Conservation (phyloP, 2,113 vertebrate species). For the Dipodomys spectabilis region DNA sequence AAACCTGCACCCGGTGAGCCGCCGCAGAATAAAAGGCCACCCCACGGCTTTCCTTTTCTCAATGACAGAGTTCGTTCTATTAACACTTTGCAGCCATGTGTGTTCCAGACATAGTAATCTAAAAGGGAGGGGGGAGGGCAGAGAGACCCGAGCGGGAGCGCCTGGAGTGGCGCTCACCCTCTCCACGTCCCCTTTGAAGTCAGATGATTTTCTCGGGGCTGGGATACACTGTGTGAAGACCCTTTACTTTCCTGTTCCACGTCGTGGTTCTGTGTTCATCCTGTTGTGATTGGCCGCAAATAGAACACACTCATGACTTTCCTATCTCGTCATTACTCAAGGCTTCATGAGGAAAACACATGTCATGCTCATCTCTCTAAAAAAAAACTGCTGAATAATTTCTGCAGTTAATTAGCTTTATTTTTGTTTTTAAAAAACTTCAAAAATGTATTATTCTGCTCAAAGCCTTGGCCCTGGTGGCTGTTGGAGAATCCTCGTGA, state of each 20-base stretch:
- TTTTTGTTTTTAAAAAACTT: not conserved
- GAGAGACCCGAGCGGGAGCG: not conserved
- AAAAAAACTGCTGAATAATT: constrained; percentile 51
- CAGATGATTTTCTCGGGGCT: not conserved
- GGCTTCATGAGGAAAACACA: constrained; percentile 60
- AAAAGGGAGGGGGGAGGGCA: not conserved
- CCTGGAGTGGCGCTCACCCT: not conserved
- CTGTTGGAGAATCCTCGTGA: not conserved
- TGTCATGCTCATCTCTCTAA: constrained; percentile 61
- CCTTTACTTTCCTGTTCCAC: constrained; percentile 71
- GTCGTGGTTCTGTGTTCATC: constrained; percentile 57
- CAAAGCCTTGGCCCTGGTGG: not conserved
- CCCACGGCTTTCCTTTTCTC: not conserved
- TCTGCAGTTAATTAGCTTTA: constrained; percentile 61
- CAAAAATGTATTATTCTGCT: constrained; percentile 20
- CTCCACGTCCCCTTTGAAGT: not conserved
- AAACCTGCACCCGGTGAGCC: too few species aligned
- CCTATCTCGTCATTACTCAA: constrained; percentile 76
- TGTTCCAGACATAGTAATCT: not conserved
- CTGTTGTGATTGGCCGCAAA: constrained; percentile 62
- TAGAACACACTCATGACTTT: constrained; percentile 77
- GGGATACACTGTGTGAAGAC: not conserved
- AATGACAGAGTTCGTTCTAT: not conserved
- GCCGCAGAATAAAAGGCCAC: not conserved
- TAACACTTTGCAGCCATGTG: not conserved